phyloP scores from a whole-genome alignment of 2,797 vertebrate genomes.

The Tangara arthus region DNA sequence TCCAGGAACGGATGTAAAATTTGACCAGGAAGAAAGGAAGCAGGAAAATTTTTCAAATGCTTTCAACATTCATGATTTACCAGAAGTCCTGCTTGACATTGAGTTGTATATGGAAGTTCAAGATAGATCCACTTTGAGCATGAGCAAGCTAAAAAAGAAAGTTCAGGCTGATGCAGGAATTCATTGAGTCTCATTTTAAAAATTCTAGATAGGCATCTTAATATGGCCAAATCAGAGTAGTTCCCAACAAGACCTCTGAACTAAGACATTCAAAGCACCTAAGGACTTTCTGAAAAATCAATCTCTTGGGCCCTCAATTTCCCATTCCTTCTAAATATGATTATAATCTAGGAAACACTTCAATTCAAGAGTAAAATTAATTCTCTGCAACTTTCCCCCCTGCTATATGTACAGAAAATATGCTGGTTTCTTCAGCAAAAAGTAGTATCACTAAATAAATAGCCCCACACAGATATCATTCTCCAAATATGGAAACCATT shows the following conservation, averaged over 20 bases:
- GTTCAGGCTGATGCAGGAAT: neutral
- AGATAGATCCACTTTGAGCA: neutral
- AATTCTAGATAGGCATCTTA: neutral
- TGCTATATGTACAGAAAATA: neutral
- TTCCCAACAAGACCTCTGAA: neutral
- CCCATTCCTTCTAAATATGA: neutral
- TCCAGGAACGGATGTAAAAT: neutral
- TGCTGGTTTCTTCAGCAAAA: neutral
- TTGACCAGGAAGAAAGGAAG: neutral
- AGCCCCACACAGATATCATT: neutral
- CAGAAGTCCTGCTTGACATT: neutral
- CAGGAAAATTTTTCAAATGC: neutral
- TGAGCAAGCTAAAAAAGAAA: neutral
- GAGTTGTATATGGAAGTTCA: neutral
- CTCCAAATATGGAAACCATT: neutral
- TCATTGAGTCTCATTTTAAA: neutral
- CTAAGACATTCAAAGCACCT: neutral
- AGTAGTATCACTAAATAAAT: neutral
- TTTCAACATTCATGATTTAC: neutral
- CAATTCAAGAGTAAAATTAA: neutral
- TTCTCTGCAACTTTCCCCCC: neutral
- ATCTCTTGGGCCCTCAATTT: neutral
- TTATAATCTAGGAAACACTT: neutral
- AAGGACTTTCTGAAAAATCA: neutral
- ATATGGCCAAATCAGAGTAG: neutral